phyloP scores from a whole-genome alignment of 1,140 invertebrate genomes.

The Paraescarpia echinospica region DNA sequence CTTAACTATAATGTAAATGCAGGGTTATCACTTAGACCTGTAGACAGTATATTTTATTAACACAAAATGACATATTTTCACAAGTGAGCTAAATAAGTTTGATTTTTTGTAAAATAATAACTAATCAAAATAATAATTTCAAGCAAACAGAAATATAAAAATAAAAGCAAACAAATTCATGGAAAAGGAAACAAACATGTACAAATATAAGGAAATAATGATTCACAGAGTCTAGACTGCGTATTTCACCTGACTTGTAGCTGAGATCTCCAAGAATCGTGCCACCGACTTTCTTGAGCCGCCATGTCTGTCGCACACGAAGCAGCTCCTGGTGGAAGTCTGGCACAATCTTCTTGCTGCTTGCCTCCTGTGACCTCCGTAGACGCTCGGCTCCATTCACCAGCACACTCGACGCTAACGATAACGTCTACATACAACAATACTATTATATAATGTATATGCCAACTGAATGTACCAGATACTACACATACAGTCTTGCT shows the following conservation, averaged over 20 bases:
- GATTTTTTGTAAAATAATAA: too few relatives aligned
- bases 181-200: not conserved
- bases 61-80: too few relatives aligned
- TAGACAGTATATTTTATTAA: too few relatives aligned
- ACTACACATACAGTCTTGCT: not conserved
- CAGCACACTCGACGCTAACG: conserved; percentile 79
- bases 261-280: conserved; percentile 95
- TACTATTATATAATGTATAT: not conserved
- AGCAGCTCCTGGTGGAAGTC: conserved; percentile 94
- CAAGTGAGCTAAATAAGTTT: too few relatives aligned
- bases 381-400: conserved; percentile 83
- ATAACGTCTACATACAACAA: conserved; percentile 66
- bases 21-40: too few relatives aligned
- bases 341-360: conserved; percentile 64
- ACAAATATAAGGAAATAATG: not conserved
- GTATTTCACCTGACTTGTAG: conserved; percentile 74
- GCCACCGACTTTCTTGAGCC: conserved; percentile 92
- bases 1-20: too few relatives aligned
- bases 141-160: too few relatives aligned
- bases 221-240: not conserved
- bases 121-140: too few relatives aligned
- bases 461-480: too few relatives aligned
- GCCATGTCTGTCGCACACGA: conserved; percentile 88
- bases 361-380: conserved; percentile 76
- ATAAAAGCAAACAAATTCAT: not conserved